Percentiles rank a stretch among this genome's conserved stretches.
Conservation (phyloP, 2,797 vertebrate species). For the Cuniculus paca region DNA sequence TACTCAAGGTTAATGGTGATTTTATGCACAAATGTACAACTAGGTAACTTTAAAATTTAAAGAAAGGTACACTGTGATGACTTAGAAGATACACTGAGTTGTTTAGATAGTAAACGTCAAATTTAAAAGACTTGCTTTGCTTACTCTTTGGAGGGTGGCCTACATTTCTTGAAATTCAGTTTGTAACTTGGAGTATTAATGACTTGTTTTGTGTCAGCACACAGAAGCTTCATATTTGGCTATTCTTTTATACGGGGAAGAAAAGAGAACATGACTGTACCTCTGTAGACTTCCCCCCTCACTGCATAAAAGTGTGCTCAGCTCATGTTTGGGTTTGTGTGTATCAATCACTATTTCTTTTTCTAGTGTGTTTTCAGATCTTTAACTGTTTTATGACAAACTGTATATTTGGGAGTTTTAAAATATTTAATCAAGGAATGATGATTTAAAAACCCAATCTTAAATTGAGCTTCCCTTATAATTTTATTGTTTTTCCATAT, state of each 20-base stretch:
- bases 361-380: constrained; percentile 8
- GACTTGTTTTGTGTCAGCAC: background rate
- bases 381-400: background rate
- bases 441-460: background rate
- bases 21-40: constrained; percentile 16
- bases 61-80: constrained; percentile 10
- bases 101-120: background rate
- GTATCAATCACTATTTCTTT: background rate
- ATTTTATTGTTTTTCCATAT: constrained; percentile 11
- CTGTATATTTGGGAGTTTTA: background rate
- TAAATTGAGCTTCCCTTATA: constrained; percentile 33
- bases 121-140: constrained; percentile 6
- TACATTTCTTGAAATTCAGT: background rate
- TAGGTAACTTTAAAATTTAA: constrained; percentile 52
- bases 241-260: constrained; percentile 1
- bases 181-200: background rate
- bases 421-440: constrained; percentile 39
- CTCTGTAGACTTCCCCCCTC: background rate
- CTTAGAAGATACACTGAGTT: background rate
- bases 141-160: background rate
- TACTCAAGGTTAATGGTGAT: background rate
- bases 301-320: background rate
- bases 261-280: background rate
- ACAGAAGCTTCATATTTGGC: background rate
- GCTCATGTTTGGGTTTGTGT: background rate